Evolutionary conservation across 2,888 invertebrate genomes (phyloP), one percentile per base, ranked within the genome.

Genomic region (Nemoura dubitans): DNA sequence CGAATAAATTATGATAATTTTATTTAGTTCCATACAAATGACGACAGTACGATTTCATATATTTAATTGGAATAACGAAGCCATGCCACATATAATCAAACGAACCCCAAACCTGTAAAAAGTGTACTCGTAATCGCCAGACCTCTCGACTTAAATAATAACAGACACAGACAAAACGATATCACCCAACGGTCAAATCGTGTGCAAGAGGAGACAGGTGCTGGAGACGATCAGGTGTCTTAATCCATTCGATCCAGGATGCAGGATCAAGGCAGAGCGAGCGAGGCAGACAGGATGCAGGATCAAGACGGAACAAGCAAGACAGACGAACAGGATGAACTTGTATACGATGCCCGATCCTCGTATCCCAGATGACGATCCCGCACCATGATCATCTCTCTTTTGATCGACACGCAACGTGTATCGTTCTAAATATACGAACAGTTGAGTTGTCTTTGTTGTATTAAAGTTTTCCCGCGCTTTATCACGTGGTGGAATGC

Each of bases 301-400:
- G 59, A 59, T 10, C 59, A 21, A 59, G 36, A 10, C 5, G 10
- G 36, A 36, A 3, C 36, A 10, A 36, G 36, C 36, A 10, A 36
- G 59, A 59, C 21, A 59, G 14, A 59, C 59, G 59, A 6, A 14
- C 59, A 59, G 36, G 36, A 36, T 36, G 36, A 10, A 36, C 36
- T 36, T 10, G 3, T 36, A 10, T 36, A 10, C 36, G 5, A 36
- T 3, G 10, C 36, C 3, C 5, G 14, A 59, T 59, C 59, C 59
- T 59, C 59, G 59, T 3, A 59, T 59, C 59, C 59, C 59, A 59
- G 59, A 59, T 59, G 59, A 59, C 59, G 59, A 59, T 59, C 59
- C 59, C 14, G 59, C 16, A n/a, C 14, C 59, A 10, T 1, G 59
- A 59, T 59, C 16, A 59, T 59, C 59, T 59, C 59, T 10, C 36